Evolutionary conservation across 53 echinoderm and acorn worm genomes (phyloP), one percentile per base, ranked within the genome.

Genomic region (Holothuria scabra): DNA sequence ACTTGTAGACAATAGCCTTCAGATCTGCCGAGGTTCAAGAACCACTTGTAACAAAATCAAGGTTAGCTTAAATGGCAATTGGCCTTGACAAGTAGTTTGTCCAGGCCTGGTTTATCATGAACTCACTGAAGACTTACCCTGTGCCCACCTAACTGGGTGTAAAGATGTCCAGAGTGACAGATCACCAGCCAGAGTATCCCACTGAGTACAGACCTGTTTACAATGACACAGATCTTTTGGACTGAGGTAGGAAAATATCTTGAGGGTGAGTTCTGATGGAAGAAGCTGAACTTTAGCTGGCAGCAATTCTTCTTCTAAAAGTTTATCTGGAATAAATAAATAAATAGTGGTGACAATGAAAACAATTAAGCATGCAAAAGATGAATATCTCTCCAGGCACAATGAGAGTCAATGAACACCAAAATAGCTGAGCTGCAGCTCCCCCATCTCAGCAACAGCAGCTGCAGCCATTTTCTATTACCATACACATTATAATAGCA

Each of bases 221-320:
- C 94, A 92, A n/a, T 79, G 90, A 46, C 94, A 86, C 65, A 97
- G 85, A 8, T 97, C 94, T 69, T 84, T 69, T n/a, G 97, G 97
- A 63, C 62, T 92, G 63, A 97, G 79, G 76, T 92, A 89, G 56
- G 94, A 94, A 76, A 94, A 90, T 66, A 97, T 90, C 65, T 97
- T 68, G 30, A 92, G 67, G 16, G 92, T 81, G 19, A 94, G 63
- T 67, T 97, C 97, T 35, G 90, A 69, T 28, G 97, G 97, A 41
- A 97, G 60, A 1, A 86, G 85, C 48, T 86, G 89, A 34, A 90
- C 48, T 86, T 86, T 91, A n/a, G 81, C 80, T 21, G 52, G 55
- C 7, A 12, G 58, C 32, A 68, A 71, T 10, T 89, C 85, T 30
- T 87, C 83, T 60, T 83, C 83, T 1, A 65, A 66, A 59, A 59